Base-by-base conservation (phyloP, 2,888 invertebrate species). In the Panorpa germanica region DNA sequence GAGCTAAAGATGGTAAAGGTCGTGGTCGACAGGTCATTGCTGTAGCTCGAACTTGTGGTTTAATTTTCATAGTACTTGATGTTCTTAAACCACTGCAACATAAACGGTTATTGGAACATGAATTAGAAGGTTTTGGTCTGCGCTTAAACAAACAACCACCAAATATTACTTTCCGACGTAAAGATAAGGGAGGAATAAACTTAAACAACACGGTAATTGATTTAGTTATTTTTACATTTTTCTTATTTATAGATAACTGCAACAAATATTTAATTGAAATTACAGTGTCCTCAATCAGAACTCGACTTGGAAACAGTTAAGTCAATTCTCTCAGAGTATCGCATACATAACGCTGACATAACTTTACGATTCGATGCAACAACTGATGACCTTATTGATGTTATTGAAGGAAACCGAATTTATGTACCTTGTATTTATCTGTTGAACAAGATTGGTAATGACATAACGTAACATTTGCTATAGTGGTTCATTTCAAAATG, bases 1-100 rank as follows among this genome's bases (percentile, higher is more conserved):
- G 98, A 37, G 98, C 98, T 1, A 99, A 99, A 50, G 98, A 99
- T 50, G 98, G 98, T 38, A 99, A 99, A 53, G 96, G 96, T 63
- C 63, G 96, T 53, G 96, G 96, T 63, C 69, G 95, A 37, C 96
- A 98, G 56, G 96, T 96, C 4, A 99, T 99, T 44, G 96, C 98
- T 2, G 98, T 99, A 1, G 98, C 98, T 0, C 65, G 98, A 32
- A 99, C 98, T 0, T 98, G 96, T 55, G 88, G 90, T 48, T 67
- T 99, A 19, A 88, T 99, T 42, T 95, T 96, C 53, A 91, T 99
- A 48, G 88, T 96, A 1, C 61, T 99, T 31, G 98, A 99, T 49
- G 96, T 96, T 0, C 59, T 98, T 16, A 99, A 99, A 51, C 98
- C 98, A 0, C 57, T 99, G 35, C 83, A 85, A 35, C 98, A 99